Conservation (phyloP, 2,113 vertebrate species). For the Gobio gobio region DNA sequence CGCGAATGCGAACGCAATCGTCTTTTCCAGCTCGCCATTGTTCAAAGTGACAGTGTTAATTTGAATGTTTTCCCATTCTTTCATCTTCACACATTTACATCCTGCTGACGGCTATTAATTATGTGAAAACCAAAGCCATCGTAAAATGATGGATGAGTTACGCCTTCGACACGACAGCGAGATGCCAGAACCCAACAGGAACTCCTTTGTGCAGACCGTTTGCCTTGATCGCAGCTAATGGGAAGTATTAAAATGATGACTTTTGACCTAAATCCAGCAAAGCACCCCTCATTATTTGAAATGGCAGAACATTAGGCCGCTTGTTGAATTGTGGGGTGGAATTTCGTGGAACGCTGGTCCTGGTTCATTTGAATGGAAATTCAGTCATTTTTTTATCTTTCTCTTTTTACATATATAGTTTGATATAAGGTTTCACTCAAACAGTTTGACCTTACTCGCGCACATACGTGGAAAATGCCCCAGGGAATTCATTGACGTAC, state of each 20-base stretch:
- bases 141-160: slow-evolving; percentile 54
- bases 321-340: background rate
- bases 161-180: slow-evolving; percentile 24
- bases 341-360: background rate
- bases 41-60: slow-evolving; percentile 56
- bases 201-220: slow-evolving; percentile 15
- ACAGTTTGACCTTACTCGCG: background rate
- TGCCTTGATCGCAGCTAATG: slow-evolving; percentile 33
- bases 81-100: slow-evolving; percentile 47
- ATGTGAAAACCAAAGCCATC: slow-evolving; percentile 39
- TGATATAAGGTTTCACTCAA: background rate
- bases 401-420: background rate
- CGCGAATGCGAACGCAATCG: slow-evolving; percentile 16
- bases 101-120: slow-evolving; percentile 52
- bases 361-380: background rate
- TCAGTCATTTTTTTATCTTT: background rate
- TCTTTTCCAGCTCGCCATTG: slow-evolving; percentile 42
- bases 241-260: slow-evolving; percentile 32
- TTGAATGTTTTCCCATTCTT: slow-evolving; percentile 48
- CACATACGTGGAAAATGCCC: background rate
- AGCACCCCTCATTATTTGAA: slow-evolving; percentile 20
- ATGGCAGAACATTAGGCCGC: slow-evolving; percentile 3
- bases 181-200: slow-evolving; percentile 20
- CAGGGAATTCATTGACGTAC: background rate
- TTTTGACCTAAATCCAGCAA: slow-evolving; percentile 30